Evolutionary conservation across 2,888 invertebrate genomes (phyloP), one percentile per base, ranked within the genome.

Genomic region (Rotaria socialis): DNA sequence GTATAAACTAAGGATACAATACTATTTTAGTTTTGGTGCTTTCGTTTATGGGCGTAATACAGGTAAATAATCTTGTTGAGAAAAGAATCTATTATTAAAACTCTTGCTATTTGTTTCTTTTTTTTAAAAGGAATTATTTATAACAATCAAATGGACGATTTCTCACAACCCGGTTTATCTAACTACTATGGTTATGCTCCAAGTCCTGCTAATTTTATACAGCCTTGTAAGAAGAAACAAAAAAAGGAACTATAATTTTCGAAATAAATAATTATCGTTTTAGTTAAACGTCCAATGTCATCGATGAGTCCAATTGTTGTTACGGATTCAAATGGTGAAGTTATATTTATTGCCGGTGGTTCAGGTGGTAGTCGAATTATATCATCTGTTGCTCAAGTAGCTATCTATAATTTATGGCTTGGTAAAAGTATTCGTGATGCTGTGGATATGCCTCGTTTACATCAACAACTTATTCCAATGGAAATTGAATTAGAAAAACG

Each of bases 291-390:
- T 67, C 96, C 97, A 0, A 92, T 96, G 89, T 96, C 96, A 43
- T 96, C 96, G 0, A 97, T 96, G 96, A 94, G 94, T 87, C 97
- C 97, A 0, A 93, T 94, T 50, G 92, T 94, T 86, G 92, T 96
- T 24, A 91, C 95, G 8, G 93, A 94, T 89, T 93, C 94, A 88
- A 90, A 91, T 11, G 85, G 85, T 19, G 55, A 86, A 85, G 94
- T 94, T 0, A 92, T 92, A 84, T 89, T 95, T 88, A 93, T 95
- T 0, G 92, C 95, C 11, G 97, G 97, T 1, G 96, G 94, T 1
- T 95, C 96, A 3, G 96, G 97, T 4, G 97, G 97, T 50, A 94
- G 95, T 0, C 95, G 94, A 91, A 97, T 97, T 88, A 95, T 95
- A 6, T 95, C 95, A 0, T 93, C 95, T 87, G 93, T 95, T 24